A percentile compares a stretch with the other conserved stretches of the same genome.
Conservation (phyloP, 1,140 invertebrate genomes). For the Halyomorpha halys region DNA sequence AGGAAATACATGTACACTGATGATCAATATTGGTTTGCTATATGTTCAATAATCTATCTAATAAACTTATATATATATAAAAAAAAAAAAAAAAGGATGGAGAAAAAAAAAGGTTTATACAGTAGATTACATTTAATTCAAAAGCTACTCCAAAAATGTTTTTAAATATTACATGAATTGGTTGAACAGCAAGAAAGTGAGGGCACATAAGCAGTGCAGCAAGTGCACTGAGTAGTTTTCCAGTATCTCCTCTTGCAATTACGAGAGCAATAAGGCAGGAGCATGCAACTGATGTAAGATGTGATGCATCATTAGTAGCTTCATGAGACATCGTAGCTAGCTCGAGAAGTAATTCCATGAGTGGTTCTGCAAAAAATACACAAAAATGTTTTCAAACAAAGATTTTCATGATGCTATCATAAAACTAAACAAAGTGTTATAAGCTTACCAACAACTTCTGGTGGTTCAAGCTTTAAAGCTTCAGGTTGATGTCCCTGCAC, state of each 20-base stretch:
- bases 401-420: background rate
- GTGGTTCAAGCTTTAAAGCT: conserved; percentile 61
- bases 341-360: conserved; percentile 68
- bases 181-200: conserved; percentile 60
- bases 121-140: conserved; percentile 4
- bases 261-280: conserved; percentile 81
- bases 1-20: too few species aligned
- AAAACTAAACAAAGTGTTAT: background rate
- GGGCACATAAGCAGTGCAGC: conserved; percentile 81
- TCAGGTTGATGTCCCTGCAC: conserved; percentile 83
- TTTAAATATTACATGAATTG: conserved; percentile 52
- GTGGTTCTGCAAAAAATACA: conserved; percentile 46
- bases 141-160: conserved; percentile 26
- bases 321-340: conserved; percentile 56
- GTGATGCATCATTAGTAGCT: conserved; percentile 50
- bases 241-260: conserved; percentile 87
- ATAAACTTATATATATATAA: background rate
- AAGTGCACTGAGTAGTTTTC: conserved; percentile 75
- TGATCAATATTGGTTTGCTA: background rate
- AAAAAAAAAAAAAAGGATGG: background rate
- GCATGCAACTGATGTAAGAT: conserved; percentile 75
- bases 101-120: background rate
- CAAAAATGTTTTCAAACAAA: background rate
- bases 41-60: background rate
- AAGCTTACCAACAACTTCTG: conserved; percentile 58